Evolutionary conservation across 2,888 invertebrate genomes (phyloP).

Genomic region (Danaus chrysippus): DNA sequence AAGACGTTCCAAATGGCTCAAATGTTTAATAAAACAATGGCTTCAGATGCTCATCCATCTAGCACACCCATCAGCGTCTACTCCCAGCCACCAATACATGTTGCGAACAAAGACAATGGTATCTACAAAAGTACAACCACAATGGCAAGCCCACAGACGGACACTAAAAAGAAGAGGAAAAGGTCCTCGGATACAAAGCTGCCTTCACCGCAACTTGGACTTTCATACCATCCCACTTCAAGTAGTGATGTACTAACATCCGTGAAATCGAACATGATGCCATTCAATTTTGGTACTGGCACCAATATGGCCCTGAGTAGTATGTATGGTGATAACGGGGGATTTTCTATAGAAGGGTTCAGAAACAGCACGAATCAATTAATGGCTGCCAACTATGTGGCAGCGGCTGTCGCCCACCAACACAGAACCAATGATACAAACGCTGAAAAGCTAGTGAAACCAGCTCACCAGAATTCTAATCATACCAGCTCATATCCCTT

Average conservation of each 20-base stretch:
- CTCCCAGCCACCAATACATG: conserved; percentile 53
- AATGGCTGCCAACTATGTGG: conserved; percentile 75
- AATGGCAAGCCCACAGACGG: conserved; percentile 44
- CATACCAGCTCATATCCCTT: conserved; percentile 79
- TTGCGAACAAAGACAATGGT: conserved; percentile 58
- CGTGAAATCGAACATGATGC: conserved; percentile 82
- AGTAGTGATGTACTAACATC: conserved; percentile 65
- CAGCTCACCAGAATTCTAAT: conserved; percentile 68
- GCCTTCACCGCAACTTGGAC: conserved; percentile 56
- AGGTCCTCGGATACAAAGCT: conserved; percentile 56
- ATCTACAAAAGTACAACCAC: conserved; percentile 54
- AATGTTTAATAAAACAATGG: conserved; percentile 75
- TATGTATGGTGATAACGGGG: conserved; percentile 81
- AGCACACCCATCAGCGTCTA: conserved; percentile 56
- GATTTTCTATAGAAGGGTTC: conserved; percentile 83
- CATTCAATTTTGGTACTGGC: conserved; percentile 90
- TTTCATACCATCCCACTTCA: conserved; percentile 79
- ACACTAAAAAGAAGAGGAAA: conserved; percentile 63
- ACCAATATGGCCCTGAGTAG: conserved; percentile 79
- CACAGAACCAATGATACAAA: conserved; percentile 58
- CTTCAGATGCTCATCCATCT: conserved; percentile 58
- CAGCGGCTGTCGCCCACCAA: conserved; percentile 69
- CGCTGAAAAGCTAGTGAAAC: conserved; percentile 66
- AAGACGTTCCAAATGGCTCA: conserved; percentile 80
- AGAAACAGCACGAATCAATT: conserved; percentile 82